Evolutionary conservation across 64 coral and sea anemone genomes (phyloP), one percentile per base, ranked within the genome.

Genomic region (Stylophora pistillata): DNA sequence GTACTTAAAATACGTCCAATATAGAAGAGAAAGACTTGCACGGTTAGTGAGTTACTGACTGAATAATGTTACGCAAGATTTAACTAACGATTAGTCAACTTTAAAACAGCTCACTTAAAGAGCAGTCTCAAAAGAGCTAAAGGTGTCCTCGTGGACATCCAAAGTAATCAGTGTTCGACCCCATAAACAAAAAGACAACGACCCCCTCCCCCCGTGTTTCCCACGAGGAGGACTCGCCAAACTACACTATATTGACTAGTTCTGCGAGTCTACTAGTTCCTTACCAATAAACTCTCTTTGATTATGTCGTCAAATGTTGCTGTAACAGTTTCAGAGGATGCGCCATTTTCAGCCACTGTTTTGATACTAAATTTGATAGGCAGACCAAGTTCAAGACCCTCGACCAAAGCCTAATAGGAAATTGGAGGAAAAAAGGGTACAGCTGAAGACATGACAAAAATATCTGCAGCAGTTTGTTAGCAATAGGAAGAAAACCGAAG

Each of bases 351-450:
- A 62, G 89, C 93, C 59, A 99, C 76, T 16, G 97, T 93, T 55
- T 92, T 83, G 15, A 99, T 95, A 16, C 90, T 72, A 64, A 99
- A 92, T 78, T 88, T 87, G 29, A 99, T 87, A 0, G 97, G 93
- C 25, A 76, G 69, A 15, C 69, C 71, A 6, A 95, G 88, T 56
- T 99, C 97, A 82, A 99, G 75, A 31, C 88, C 90, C 17, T 99
- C 97, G 29, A 99, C 90, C 31, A 99, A 86, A n/a, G 97, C 97
- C 97, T 98, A 55, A 20, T 55, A 58, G 29, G 28, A 25, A 85
- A 92, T 78, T 15, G 30, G 56, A 11, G 21, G 59, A 13, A 31
- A 15, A 37, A 23, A 17, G 55, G 47, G 28, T 34, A 55, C 21
- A 21, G 62, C 10, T 1, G 26, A 26, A 57, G 37, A 47, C 10